Base-by-base conservation (phyloP, 2,797 vertebrate genomes). In the Semotilus atromaculatus region DNA sequence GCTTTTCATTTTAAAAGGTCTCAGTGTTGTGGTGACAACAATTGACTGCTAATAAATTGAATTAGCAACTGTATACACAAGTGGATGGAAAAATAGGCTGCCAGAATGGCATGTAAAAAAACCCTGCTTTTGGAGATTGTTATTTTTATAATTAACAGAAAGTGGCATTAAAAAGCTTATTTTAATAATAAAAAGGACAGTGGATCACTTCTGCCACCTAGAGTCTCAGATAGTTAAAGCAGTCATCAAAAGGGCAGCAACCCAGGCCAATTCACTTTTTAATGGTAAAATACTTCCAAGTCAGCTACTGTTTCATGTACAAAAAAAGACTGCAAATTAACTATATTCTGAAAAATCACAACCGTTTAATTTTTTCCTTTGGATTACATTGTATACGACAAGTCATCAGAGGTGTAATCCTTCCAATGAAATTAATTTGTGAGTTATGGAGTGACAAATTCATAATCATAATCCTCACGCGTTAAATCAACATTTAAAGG, bases 141-240 rank as follows among this genome's bases (percentile, higher is more conserved):
- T 53, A n/a, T 71, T 45, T 73, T 21, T 38, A 8, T 38, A 16
- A 40, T 77, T 55, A 68, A 83, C n/a, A 43, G 62, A 16, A 68
- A 55, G 23, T 66, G 51, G 5, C 16, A 45, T 36, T 77, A 18
- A 58, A 78, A 71, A 51, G 18, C 29, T 79, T 64, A 29, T 58
- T 71, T 26, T 43, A 31, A 74, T 58, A 66, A 29, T 81, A 18
- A 45, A 66, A 58, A 78, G 34, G 75, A 82, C 29, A 21, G 64
- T 88, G 86, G 62, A 75, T 70, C 76, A 43, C 78, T 82, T 83
- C 80, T 88, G 88, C 72, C 87, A 85, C 60, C 88, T 89, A 43
- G 83, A 85, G 88, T 26, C 16, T 34, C 2, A 51, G 45, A 16
- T 21, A 16, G 48, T 40, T 48, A 84, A 34, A 45, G 29, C 66